phyloP scores from a whole-genome alignment of 2,113 vertebrate species.

The Bostrychus sinensis region DNA sequence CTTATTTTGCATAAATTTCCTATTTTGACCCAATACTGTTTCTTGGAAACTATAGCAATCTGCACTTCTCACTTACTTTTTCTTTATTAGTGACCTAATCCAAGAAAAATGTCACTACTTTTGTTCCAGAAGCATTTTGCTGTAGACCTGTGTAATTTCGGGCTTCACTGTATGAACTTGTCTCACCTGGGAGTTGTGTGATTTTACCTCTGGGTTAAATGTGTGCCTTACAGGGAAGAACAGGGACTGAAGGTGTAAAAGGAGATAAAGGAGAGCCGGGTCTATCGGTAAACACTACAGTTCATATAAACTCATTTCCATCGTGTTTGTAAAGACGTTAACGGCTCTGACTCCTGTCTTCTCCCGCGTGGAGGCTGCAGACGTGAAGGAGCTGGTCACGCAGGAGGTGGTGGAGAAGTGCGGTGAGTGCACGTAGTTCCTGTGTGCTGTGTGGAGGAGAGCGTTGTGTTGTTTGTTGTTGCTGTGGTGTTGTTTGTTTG shows the following conservation, averaged over 20 bases:
- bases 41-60: too few species aligned
- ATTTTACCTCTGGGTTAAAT: background rate
- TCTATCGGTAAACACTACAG: conserved; percentile 67
- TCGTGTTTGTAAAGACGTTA: background rate
- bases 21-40: too few species aligned
- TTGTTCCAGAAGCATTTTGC: too few species aligned
- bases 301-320: background rate
- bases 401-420: conserved; percentile 82
- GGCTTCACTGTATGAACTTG: too few species aligned
- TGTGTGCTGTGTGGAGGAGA: background rate
- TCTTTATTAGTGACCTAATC: too few species aligned
- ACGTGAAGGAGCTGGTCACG: conserved; percentile 85
- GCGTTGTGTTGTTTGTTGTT: conserved; percentile 22
- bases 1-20: too few species aligned
- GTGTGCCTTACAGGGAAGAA: conserved; percentile 73
- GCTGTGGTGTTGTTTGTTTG: conserved; percentile 5
- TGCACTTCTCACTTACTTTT: too few species aligned
- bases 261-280: conserved; percentile 89
- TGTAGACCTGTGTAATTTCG: too few species aligned
- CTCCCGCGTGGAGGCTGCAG: conserved; percentile 77
- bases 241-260: conserved; percentile 79
- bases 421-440: conserved; percentile 76
- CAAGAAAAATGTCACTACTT: too few species aligned
- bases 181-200: too few species aligned
- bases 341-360: conserved; percentile 5